A percentile compares a stretch with the other conserved stretches of the same genome.
phyloP scores from a whole-genome alignment of 2,888 invertebrate genomes.

The Zootermopsis nevadensis region DNA sequence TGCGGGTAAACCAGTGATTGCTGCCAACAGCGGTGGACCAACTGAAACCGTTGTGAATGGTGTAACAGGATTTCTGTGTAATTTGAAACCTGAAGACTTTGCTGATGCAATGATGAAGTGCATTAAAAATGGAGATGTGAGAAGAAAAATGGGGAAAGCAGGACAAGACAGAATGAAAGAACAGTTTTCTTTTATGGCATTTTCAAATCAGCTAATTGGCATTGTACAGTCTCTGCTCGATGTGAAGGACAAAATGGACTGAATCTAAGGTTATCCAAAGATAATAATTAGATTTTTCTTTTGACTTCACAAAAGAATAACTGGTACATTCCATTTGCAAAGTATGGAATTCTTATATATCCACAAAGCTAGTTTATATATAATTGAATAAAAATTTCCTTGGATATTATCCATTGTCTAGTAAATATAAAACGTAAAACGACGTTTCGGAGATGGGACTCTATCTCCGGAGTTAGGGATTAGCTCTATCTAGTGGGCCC shows the following conservation, averaged over 20 bases:
- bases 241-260: conserved; percentile 28
- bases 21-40: conserved; percentile 95
- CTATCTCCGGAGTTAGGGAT: too few species aligned
- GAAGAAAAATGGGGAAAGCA: conserved; percentile 77
- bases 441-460: too few species aligned
- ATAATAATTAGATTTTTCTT: too few species aligned
- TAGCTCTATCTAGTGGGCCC: too few species aligned
- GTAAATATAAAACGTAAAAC: too few species aligned
- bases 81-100: conserved; percentile 76
- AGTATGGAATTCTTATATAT: too few species aligned
- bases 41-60: conserved; percentile 88
- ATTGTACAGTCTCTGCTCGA: conserved; percentile 44
- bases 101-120: conserved; percentile 80
- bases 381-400: too few species aligned
- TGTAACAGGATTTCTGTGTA: conserved; percentile 84
- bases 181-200: conserved; percentile 86
- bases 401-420: too few species aligned
- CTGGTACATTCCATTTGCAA: too few species aligned
- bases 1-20: conserved; percentile 91
- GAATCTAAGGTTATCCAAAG: not conserved
- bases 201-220: conserved; percentile 74
- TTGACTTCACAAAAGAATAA: too few species aligned
- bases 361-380: too few species aligned
- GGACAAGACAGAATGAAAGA: conserved; percentile 81
- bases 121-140: conserved; percentile 71